Percentiles rank a stretch among this genome's conserved stretches.
Conservation (phyloP, 2,113 vertebrate species). For the Peromyscus californicus region DNA sequence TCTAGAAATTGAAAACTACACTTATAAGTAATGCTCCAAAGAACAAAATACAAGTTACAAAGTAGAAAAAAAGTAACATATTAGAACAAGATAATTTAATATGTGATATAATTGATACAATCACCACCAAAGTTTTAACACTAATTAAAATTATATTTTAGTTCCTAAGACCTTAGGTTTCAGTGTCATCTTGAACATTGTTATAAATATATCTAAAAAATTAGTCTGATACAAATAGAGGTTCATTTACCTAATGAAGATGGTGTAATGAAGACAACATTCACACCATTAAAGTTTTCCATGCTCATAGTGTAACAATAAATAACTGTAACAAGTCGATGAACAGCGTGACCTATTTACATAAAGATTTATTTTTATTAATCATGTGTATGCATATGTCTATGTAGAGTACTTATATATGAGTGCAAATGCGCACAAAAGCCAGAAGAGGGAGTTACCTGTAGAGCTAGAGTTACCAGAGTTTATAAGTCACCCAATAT, state of each 20-base stretch:
- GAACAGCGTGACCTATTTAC: not conserved
- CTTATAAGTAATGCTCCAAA: constrained; percentile 34
- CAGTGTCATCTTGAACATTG: constrained; percentile 1
- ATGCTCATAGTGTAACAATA: not conserved
- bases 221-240: constrained; percentile 11
- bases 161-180: constrained; percentile 25
- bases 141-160: constrained; percentile 56
- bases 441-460: not conserved
- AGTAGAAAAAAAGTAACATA: not conserved
- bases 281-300: not conserved
- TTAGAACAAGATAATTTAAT: constrained; percentile 32
- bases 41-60: constrained; percentile 36
- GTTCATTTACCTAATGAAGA: constrained; percentile 8
- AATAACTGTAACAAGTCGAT: constrained; percentile 2
- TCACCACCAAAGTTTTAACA: constrained; percentile 1
- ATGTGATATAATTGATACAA: constrained; percentile 22
- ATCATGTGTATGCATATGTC: not conserved
- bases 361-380: constrained; percentile 1
- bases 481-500: not conserved
- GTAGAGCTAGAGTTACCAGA: not conserved
- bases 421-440: not conserved
- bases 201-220: constrained; percentile 36
- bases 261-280: not conserved
- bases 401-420: not conserved
- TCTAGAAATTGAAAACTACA: constrained; percentile 1